These are phyloP conservation scores for Caerostris darwini DNA, from an alignment of 1,140 invertebrate species.

Conservation along the genomic window DNA sequence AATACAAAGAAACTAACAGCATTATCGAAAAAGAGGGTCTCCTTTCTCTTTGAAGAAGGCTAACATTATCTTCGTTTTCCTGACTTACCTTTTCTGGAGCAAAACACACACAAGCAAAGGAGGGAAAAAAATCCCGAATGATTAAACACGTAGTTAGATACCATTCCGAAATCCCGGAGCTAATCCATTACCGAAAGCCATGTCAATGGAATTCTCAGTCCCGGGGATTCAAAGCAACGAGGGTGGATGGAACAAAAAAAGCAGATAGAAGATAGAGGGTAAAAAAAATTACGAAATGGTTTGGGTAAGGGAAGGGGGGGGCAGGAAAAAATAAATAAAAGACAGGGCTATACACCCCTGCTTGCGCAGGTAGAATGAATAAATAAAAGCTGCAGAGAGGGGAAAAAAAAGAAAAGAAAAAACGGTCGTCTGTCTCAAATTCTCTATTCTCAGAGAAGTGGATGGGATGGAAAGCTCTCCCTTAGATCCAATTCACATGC, in stretches of 20 bases:
- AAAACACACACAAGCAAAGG: not conserved
- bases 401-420: conserved; percentile 6
- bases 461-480: conserved; percentile 55
- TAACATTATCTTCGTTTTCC: not conserved
- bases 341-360: not conserved
- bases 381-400: conserved; percentile 16
- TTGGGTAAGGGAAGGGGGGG: not conserved
- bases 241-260: conserved; percentile 8
- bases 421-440: conserved; percentile 63
- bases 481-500: conserved; percentile 81
- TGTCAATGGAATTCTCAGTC: conserved; percentile 8
- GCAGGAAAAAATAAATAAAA: conserved; percentile 5
- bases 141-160: conserved; percentile 69
- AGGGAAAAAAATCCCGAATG: not conserved
- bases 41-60: too few species aligned
- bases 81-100: not conserved
- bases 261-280: too few species aligned
- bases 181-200: conserved; percentile 54
- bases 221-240: conserved; percentile 14
- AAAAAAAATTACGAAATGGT: not conserved
- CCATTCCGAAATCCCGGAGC: conserved; percentile 56
- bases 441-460: conserved; percentile 47
- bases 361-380: conserved; percentile 61
- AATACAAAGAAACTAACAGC: not conserved
- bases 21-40: not conserved